Conservation (phyloP, 2,797 vertebrate genomes). For the Urophycis tenuis region DNA sequence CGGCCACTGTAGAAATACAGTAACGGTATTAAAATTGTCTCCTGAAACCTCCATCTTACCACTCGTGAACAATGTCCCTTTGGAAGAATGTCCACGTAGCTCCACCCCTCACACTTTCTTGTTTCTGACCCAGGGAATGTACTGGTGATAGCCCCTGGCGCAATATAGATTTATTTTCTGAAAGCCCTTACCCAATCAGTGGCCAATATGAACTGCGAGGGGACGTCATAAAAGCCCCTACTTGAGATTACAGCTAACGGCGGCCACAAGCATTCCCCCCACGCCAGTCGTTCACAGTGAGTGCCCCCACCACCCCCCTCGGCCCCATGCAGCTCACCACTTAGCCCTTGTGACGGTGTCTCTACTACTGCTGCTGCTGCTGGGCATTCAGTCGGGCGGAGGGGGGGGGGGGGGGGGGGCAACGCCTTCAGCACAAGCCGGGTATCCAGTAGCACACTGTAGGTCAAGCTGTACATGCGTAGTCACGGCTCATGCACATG, state of each 20-base stretch:
- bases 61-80: no score
- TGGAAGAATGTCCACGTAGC: no score
- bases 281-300: neutral
- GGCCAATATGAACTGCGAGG: neutral
- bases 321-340: neutral
- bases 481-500: neutral
- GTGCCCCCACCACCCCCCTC: no score
- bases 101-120: no score
- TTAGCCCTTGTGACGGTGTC: neutral
- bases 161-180: neutral
- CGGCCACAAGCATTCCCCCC: neutral
- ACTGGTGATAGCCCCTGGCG: neutral
- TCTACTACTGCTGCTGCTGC: neutral
- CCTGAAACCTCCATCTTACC: no score
- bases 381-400: neutral
- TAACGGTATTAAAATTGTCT: no score
- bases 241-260: neutral
- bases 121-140: neutral
- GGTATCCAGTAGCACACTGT: constrained; percentile 2
- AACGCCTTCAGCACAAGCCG: neutral
- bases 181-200: neutral
- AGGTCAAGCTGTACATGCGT: neutral
- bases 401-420: neutral
- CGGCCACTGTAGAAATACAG: neutral
- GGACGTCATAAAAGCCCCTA: neutral